These are phyloP conservation scores for Mythimna vitellina DNA, from an alignment of 2,888 invertebrate species.

Conservation along the genomic window DNA sequence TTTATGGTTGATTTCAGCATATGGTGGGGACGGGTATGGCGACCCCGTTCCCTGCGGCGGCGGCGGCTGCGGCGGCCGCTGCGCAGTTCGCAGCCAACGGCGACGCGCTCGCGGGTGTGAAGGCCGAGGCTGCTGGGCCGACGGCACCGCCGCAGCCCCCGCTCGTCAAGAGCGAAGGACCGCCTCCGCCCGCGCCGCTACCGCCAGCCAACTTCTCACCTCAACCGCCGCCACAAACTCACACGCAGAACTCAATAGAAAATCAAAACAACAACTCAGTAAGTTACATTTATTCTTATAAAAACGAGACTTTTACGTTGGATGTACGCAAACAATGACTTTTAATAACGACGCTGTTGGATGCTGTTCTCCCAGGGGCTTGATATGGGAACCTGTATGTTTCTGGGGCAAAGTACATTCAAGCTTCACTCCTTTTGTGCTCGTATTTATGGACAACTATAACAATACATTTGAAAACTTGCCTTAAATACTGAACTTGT, in stretches of 20 bases:
- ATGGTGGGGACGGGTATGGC: conserved; percentile 98
- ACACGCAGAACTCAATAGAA: conserved; percentile 90
- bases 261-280: conserved; percentile 89
- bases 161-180: conserved; percentile 90
- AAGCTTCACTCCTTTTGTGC: conserved; percentile 20
- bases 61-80: conserved; percentile 91
- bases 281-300: conserved; percentile 64
- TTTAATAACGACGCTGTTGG: background rate
- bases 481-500: conserved; percentile 1
- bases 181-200: conserved; percentile 84
- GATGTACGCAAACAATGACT: conserved; percentile 13
- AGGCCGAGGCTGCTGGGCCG: conserved; percentile 85
- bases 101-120: conserved; percentile 89
- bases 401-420: conserved; percentile 8
- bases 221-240: conserved; percentile 84
- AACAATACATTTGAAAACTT: conserved; percentile 23
- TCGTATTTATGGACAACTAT: conserved; percentile 24
- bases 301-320: background rate
- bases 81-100: conserved; percentile 91
- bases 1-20: conserved; percentile 92
- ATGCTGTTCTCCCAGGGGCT: background rate
- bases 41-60: conserved; percentile 93
- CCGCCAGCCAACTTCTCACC: conserved; percentile 87
- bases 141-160: conserved; percentile 83
- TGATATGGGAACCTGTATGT: conserved; percentile 10